Evolutionary conservation across 2,888 invertebrate genomes (phyloP).

Genomic region (Pegoplata infirma): DNA sequence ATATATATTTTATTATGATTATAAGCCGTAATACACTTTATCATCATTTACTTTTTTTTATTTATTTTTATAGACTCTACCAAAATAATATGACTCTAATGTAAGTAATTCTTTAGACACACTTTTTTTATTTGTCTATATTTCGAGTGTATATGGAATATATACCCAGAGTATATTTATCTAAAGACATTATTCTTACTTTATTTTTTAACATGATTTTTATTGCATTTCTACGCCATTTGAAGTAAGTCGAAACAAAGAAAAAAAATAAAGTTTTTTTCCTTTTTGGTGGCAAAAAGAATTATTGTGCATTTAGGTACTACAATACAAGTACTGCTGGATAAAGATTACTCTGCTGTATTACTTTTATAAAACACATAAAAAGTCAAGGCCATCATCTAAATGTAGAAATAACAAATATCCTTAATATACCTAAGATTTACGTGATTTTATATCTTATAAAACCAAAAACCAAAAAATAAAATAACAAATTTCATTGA

Average conservation of each 20-base stretch:
- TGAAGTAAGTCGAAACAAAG: conserved; percentile 6
- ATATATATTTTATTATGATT: not conserved
- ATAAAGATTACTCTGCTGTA: not conserved
- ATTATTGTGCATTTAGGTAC: not conserved
- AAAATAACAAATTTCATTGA: conserved; percentile 3
- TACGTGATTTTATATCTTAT: conserved; percentile 53
- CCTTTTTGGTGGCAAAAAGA: not conserved
- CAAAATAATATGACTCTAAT: not conserved
- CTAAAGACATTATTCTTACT: conserved; percentile 31
- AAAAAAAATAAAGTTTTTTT: not conserved
- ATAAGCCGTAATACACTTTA: conserved; percentile 30
- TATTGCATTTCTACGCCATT: conserved; percentile 44
- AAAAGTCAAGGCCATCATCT: conserved; percentile 49
- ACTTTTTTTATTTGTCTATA: not conserved
- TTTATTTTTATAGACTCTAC: conserved; percentile 31
- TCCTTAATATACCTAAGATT: conserved; percentile 41
- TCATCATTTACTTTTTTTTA: conserved; percentile 36
- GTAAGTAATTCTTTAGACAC: not conserved
- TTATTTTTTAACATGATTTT: conserved; percentile 44
- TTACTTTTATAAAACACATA: not conserved
- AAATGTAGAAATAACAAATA: conserved; percentile 35
- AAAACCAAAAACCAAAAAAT: too few species aligned
- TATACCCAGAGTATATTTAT: conserved; percentile 16
- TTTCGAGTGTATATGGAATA: too few species aligned
- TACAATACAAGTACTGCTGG: not conserved